Base-by-base conservation (phyloP, 2,888 invertebrate genomes). In the Epistrophe eligans region DNA sequence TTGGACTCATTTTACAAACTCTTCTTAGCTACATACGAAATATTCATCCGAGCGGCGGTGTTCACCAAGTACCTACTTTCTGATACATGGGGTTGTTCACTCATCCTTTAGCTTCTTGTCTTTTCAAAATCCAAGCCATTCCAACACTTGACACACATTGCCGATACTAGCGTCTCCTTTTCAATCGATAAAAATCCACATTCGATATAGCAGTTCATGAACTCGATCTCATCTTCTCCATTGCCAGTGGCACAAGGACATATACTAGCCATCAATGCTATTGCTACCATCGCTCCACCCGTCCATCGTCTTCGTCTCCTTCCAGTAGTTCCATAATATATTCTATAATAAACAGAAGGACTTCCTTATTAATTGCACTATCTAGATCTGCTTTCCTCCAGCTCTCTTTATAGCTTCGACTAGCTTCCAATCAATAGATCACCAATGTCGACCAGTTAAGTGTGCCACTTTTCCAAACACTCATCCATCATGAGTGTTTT, bases 401-500 rank as follows among this genome's bases (percentile, higher is more conserved):
- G 15, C 19, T 60, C 38, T 17, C 7, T 11, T 11, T 60, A 17
- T 19, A 15, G 19, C 19, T 60, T 19, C n/a, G 48, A 57, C 45
- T 66, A 7, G 15, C 19, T 13, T n/a, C 64, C 43, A 62, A 32
- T 66, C 66, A 67, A 67, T 73, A 80, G 80, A 82, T 64, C 48
- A 62, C 52, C 48, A 43, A 50, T 77, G 66, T 76, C 60, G 76
- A 71, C 43, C 66, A 80, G 71, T 66, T 71, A 76, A 76, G 71
- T 79, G 79, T 76, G 72, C 79, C 52, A 84, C 80, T 72, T 80
- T 66, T 55, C 11, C 70, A 40, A 19, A 52, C 81, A 73, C 85
- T 77, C 81, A 85, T 81, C 81, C 38, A 77, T 81, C 81, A 85
- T 24, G 60, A 85, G 81, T 77, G 77, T 32, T 45, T 64, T 85